Evolutionary conservation across 2,888 invertebrate species (phyloP).

Genomic region (Phoenoteleia sp.): DNA sequence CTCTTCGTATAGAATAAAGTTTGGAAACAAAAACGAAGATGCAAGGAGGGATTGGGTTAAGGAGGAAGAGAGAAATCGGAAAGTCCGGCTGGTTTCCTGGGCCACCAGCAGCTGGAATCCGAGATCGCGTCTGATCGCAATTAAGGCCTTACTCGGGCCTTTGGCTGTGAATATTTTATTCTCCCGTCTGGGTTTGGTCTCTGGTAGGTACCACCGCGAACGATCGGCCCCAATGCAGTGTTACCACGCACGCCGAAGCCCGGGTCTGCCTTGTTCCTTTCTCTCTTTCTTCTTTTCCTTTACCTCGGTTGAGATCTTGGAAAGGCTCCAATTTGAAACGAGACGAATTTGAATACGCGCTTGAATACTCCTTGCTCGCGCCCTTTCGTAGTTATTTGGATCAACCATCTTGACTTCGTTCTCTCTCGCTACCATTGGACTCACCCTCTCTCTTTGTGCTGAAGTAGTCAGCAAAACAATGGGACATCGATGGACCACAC

Average conservation of each 20-base stretch:
- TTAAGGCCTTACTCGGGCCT: conserved; percentile 84
- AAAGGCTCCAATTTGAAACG: conserved; percentile 84
- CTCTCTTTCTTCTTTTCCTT: conserved; percentile 23
- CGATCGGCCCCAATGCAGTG: conserved; percentile 52
- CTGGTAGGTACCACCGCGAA: conserved; percentile 54
- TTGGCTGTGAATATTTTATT: conserved; percentile 86
- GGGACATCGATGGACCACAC: conserved; percentile 86
- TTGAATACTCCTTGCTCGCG: conserved; percentile 61
- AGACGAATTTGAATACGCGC: conserved; percentile 85
- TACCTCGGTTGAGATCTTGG: conserved; percentile 54
- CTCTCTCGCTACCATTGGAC: conserved; percentile 55
- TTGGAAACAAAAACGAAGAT: conserved; percentile 71
- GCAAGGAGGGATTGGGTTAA: conserved; percentile 45
- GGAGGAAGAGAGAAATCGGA: conserved; percentile 48
- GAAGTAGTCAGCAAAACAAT: conserved; percentile 82
- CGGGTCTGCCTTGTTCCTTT: conserved; percentile 6
- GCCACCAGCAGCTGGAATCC: conserved; percentile 86
- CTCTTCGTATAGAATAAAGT: conserved; percentile 70
- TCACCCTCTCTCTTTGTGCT: conserved; percentile 40
- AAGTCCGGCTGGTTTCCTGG: conserved; percentile 76
- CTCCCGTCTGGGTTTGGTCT: conserved; percentile 68
- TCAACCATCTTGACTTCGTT: conserved; percentile 53
- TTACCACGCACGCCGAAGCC: conserved; percentile 64
- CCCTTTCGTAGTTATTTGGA: conserved; percentile 62
- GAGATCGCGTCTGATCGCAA: conserved; percentile 87